Evolutionary conservation across 1,140 invertebrate species (phyloP).

Genomic region (Limonius californicus): DNA sequence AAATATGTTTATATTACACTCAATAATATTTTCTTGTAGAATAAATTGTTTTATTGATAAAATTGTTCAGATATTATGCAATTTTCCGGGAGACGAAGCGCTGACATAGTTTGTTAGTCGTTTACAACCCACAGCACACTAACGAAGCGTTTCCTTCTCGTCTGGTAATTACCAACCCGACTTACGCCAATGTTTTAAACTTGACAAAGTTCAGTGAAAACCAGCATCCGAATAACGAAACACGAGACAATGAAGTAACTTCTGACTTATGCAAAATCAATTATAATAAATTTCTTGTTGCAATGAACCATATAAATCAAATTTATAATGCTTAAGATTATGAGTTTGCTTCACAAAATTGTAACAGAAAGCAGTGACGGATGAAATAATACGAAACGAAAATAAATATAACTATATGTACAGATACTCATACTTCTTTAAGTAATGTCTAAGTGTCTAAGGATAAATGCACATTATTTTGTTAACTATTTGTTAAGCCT

Average conservation of each 20-base stretch:
- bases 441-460: no score
- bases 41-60: background rate
- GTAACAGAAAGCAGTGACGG: no score
- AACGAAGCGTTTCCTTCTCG: background rate
- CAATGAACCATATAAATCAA: no score
- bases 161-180: background rate
- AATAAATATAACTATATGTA: no score
- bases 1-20: no score
- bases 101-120: background rate
- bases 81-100: background rate
- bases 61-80: background rate
- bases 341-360: no score
- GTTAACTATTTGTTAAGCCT: no score
- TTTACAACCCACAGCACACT: background rate
- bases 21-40: background rate
- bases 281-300: no score
- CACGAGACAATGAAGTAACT: background rate
- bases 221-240: background rate
- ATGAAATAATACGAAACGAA: no score
- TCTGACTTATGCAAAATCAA: background rate
- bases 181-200: background rate
- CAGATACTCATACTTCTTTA: no score
- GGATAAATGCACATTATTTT: no score
- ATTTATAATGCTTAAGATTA: no score
- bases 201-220: background rate